phyloP scores from a whole-genome alignment of 2,888 invertebrate genomes.

The Temnothorax ravouxi region DNA sequence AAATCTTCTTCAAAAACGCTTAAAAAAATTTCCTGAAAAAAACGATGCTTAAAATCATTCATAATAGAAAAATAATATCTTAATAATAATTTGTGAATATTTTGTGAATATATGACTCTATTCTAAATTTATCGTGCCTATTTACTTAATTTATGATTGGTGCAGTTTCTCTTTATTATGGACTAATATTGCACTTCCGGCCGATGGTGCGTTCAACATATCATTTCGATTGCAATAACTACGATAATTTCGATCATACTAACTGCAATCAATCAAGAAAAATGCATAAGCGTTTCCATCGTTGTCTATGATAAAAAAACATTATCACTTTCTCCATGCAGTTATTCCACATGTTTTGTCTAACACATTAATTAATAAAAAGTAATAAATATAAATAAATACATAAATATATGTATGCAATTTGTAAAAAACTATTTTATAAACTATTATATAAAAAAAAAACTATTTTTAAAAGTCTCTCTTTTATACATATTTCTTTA shows the following conservation, averaged over 20 bases:
- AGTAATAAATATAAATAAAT: constrained; percentile 52
- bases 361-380: constrained; percentile 4
- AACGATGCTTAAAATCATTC: background rate
- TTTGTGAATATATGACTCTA: background rate
- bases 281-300: constrained; percentile 8
- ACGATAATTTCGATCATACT: constrained; percentile 5
- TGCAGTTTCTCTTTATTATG: constrained; percentile 43
- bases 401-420: background rate
- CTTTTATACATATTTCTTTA: background rate
- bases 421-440: constrained; percentile 2
- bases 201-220: constrained; percentile 56
- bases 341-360: background rate
- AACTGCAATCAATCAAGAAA: background rate
- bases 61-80: constrained; percentile 4
- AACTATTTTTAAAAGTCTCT: background rate
- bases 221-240: constrained; percentile 11
- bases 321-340: constrained; percentile 13
- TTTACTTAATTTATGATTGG: constrained; percentile 36
- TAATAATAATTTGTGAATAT: background rate
- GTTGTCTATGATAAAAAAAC: constrained; percentile 16
- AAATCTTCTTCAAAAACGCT: background rate
- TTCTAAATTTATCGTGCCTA: background rate
- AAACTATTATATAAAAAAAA: background rate
- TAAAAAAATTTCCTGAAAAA: background rate
- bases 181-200: constrained; percentile 81